phyloP scores from a whole-genome alignment of 2,113 vertebrate genomes.

The Myxocyprinus asiaticus region DNA sequence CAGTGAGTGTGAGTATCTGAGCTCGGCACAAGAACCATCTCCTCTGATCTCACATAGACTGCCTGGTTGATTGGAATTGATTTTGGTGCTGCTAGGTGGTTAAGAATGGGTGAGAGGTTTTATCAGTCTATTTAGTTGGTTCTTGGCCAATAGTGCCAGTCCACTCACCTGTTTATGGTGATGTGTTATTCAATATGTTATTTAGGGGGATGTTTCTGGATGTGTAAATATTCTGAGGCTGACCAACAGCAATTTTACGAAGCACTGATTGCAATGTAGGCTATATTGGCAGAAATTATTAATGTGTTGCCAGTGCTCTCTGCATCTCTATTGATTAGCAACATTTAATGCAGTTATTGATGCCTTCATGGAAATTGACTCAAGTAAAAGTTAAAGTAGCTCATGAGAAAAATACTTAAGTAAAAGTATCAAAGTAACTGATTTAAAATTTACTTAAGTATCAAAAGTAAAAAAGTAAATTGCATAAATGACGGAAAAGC shows the following conservation, averaged over 20 bases:
- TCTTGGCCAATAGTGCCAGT: neutral
- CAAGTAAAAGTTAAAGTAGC: no score
- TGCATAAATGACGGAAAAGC: no score
- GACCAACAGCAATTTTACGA: slow-evolving; percentile 9
- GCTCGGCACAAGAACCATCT: neutral
- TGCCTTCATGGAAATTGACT: neutral
- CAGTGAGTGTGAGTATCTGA: slow-evolving; percentile 86
- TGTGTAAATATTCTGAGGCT: neutral
- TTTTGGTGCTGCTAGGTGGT: slow-evolving; percentile 2
- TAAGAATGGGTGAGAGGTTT: slow-evolving; percentile 3
- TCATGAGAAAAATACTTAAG: no score
- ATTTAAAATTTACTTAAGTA: no score
- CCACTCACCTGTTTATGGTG: slow-evolving; percentile 5
- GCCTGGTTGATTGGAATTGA: slow-evolving; percentile 10
- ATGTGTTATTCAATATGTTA: slow-evolving; percentile 14
- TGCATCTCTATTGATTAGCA: slow-evolving; percentile 12
- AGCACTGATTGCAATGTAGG: slow-evolving; percentile 42
- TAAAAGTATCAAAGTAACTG: no score
- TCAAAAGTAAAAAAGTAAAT: no score
- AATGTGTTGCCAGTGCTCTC: slow-evolving; percentile 17
- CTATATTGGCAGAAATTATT: slow-evolving; percentile 32
- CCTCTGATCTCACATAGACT: neutral
- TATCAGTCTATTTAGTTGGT: slow-evolving; percentile 10
- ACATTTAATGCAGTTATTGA: slow-evolving; percentile 43
- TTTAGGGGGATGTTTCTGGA: neutral